phyloP scores from a whole-genome alignment of 2,113 vertebrate genomes.

The Capricornis sumatraensis region DNA sequence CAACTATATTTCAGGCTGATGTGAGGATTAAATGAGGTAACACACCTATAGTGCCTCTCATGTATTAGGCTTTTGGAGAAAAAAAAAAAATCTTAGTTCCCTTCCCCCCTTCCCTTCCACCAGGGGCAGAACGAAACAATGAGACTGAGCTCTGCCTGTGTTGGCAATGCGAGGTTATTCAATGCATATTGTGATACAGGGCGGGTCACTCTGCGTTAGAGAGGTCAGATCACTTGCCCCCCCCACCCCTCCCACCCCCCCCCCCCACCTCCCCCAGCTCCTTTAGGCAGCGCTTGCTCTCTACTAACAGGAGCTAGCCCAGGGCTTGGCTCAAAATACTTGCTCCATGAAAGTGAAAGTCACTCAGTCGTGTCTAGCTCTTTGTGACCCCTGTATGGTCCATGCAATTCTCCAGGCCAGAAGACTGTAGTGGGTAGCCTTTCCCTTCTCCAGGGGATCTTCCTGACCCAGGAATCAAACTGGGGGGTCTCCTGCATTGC shows the following conservation, averaged over 20 bases:
- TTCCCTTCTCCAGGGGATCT: background rate
- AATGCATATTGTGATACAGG: fast-evolving
- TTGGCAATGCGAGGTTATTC: background rate
- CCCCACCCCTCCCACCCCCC: fast-evolving
- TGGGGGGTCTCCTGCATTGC: background rate
- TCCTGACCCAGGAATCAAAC: background rate
- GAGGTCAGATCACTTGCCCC: background rate
- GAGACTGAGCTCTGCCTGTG: too few species aligned
- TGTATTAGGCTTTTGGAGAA: background rate
- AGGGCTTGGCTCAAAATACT: background rate
- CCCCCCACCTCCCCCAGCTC: background rate
- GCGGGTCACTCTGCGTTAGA: background rate
- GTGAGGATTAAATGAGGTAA: background rate
- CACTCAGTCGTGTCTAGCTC: fast-evolving
- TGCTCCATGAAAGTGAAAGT: background rate
- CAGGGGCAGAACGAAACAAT: background rate
- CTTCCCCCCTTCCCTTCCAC: background rate
- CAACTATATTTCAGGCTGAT: background rate
- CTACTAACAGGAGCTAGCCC: background rate
- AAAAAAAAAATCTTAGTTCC: background rate
- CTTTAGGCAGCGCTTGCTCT: background rate
- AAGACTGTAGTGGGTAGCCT: background rate
- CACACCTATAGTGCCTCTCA: background rate
- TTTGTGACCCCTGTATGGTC: background rate
- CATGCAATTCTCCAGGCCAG: background rate